phyloP scores from a whole-genome alignment of 2,113 vertebrate genomes.

The Grallaria varia region DNA sequence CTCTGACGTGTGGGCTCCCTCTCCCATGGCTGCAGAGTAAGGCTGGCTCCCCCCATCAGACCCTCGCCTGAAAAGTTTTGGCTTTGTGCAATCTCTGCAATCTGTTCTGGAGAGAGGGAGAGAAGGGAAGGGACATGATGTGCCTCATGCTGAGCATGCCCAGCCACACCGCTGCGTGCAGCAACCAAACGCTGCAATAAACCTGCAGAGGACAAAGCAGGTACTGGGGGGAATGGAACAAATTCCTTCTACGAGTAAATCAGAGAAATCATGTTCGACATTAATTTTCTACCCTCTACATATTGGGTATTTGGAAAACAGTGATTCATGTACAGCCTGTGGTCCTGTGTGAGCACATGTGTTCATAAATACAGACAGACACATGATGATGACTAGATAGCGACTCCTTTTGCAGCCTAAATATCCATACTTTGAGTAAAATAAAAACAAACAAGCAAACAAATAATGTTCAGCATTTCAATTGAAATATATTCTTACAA shows the following conservation, averaged over 20 bases:
- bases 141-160: background rate
- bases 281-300: constrained; percentile 55
- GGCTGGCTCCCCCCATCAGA: background rate
- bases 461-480: background rate
- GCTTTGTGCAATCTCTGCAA: background rate
- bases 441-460: background rate
- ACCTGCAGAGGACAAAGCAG: constrained; percentile 61
- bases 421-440: background rate
- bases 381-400: background rate
- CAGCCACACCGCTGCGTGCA: background rate
- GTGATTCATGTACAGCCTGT: constrained; percentile 20
- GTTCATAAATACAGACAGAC: constrained; percentile 40
- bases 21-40: background rate
- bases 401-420: background rate
- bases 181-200: background rate
- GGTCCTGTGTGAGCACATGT: constrained; percentile 13
- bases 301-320: constrained; percentile 28
- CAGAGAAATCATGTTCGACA: constrained; percentile 67
- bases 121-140: background rate
- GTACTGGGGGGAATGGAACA: background rate
- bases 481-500: constrained; percentile 38
- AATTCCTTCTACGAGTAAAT: constrained; percentile 57
- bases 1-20: background rate
- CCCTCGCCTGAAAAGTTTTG: background rate
- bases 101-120: background rate